Conservation (phyloP, 2,797 vertebrate species). For the Pteropus rufus region DNA sequence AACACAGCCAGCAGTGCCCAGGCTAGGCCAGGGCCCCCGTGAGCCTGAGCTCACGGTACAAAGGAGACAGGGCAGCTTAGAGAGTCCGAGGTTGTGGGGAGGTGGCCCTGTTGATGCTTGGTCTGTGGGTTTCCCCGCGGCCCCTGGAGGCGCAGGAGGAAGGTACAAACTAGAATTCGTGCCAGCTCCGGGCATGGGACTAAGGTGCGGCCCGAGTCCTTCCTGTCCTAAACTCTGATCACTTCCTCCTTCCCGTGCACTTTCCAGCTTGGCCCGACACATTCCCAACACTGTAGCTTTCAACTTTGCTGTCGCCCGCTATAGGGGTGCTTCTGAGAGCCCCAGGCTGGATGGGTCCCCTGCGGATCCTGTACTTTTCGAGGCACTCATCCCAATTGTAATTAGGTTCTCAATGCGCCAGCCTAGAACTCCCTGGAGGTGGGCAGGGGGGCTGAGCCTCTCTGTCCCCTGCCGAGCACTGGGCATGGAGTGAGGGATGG, state of each 20-base stretch:
- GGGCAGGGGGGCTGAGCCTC: background rate
- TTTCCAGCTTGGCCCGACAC: background rate
- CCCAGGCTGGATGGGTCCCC: background rate
- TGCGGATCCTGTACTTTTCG: background rate
- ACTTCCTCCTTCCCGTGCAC: background rate
- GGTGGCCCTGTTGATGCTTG: background rate
- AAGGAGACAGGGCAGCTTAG: too few species aligned
- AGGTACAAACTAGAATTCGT: accelerated
- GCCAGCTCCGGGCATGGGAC: background rate
- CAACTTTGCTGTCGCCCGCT: background rate
- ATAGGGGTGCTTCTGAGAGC: background rate
- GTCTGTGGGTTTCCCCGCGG: background rate
- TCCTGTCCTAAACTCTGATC: background rate
- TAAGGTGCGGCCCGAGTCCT: background rate
- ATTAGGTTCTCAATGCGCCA: background rate
- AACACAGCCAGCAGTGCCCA: background rate
- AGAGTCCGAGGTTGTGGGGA: background rate
- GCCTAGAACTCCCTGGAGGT: background rate
- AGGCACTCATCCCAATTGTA: background rate
- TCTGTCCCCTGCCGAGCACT: background rate
- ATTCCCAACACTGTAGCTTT: background rate
- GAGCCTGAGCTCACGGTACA: background rate
- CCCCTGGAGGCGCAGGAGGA: background rate
- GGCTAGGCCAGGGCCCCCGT: background rate
- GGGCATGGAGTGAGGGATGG: background rate